phyloP scores from a whole-genome alignment of 2,888 invertebrate species.

The Helicoverpa assulta region DNA sequence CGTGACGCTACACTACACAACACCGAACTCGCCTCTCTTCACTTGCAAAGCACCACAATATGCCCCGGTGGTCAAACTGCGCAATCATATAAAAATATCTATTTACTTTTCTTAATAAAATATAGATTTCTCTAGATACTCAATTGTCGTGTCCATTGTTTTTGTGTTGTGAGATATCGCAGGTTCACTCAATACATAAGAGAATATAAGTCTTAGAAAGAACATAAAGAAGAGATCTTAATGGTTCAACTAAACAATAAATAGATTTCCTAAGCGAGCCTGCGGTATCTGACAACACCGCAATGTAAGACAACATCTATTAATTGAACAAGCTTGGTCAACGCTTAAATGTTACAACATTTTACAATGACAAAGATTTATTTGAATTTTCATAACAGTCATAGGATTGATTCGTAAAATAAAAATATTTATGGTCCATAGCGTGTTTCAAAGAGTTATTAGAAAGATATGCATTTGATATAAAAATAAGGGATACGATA shows the following conservation, averaged over 20 bases:
- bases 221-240: conserved; percentile 51
- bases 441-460: conserved; percentile 37
- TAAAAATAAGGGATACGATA: conserved; percentile 68
- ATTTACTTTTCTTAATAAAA: conserved; percentile 61
- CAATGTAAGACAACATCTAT: conserved; percentile 46
- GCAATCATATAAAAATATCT: conserved; percentile 67
- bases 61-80: conserved; percentile 85
- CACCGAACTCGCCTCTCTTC: conserved; percentile 73
- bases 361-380: conserved; percentile 60
- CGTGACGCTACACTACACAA: conserved; percentile 72
- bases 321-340: conserved; percentile 64
- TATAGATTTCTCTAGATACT: conserved; percentile 58
- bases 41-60: conserved; percentile 86
- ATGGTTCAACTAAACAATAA: conserved; percentile 43
- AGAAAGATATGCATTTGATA: conserved; percentile 65
- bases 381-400: conserved; percentile 49
- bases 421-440: conserved; percentile 64
- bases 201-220: conserved; percentile 56
- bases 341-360: conserved; percentile 61
- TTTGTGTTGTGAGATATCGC: conserved; percentile 29
- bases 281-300: conserved; percentile 42
- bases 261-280: conserved; percentile 49
- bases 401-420: conserved; percentile 61
- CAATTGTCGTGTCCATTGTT: conserved; percentile 24
- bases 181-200: conserved; percentile 43